Percentiles rank a stretch among this genome's conserved stretches.
phyloP scores from a whole-genome alignment of 2,888 invertebrate species.

The Drosophila infuscata region DNA sequence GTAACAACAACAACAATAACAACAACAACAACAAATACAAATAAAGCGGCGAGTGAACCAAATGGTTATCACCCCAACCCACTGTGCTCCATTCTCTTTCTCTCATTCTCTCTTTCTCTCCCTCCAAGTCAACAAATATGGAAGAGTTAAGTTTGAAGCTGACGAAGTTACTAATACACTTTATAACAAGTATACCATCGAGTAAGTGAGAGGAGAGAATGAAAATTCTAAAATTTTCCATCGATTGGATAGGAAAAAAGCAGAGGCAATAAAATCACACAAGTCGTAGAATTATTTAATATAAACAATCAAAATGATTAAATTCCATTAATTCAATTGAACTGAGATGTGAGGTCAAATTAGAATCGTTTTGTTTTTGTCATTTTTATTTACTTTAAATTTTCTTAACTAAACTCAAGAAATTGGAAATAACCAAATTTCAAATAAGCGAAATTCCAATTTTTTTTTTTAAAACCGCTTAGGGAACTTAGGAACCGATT shows the following conservation, averaged over 20 bases:
- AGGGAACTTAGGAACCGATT: background rate
- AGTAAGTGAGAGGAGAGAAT: too few species aligned
- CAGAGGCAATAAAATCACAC: background rate
- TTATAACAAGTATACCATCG: background rate
- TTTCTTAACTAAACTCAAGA: background rate
- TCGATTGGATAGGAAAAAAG: background rate
- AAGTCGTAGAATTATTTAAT: background rate
- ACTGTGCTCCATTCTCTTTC: background rate
- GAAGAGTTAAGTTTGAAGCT: background rate
- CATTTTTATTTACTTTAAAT: background rate
- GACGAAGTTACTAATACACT: constrained; percentile 22
- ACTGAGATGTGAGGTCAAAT: background rate
- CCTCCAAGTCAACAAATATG: constrained; percentile 13
- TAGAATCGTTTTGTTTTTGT: background rate
- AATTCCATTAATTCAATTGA: background rate
- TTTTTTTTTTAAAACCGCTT: background rate
- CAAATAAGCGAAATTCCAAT: background rate
- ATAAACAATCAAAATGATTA: background rate
- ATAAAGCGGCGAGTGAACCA: constrained; percentile 21
- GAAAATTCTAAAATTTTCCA: background rate
- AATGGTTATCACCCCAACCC: constrained; percentile 31
- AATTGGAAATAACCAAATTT: background rate
- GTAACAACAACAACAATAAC: constrained; percentile 19
- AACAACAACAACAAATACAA: constrained; percentile 21
- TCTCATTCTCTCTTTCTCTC: background rate